Percentiles rank a stretch among this genome's conserved stretches.
Conservation (phyloP, 2,797 vertebrate species). For the Tokudaia tokunoshimensis region DNA sequence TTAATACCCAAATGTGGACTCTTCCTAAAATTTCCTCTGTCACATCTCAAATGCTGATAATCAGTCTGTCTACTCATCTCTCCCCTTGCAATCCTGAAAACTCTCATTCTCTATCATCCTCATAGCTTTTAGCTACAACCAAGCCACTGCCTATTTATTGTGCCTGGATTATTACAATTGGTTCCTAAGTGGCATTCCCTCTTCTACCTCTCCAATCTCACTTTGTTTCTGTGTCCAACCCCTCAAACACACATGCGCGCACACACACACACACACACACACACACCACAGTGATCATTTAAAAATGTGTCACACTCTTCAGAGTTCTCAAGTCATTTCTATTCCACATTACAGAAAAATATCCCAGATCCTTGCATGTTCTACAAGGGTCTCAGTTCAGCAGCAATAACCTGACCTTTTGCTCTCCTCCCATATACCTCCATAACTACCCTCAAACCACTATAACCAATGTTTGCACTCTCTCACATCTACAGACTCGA, state of each 20-base stretch:
- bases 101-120: background rate
- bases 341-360: background rate
- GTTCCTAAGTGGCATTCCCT: background rate
- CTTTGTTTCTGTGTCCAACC: background rate
- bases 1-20: background rate
- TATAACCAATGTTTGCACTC: no score
- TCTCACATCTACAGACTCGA: background rate
- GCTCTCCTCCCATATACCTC: background rate
- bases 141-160: background rate
- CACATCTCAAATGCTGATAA: no score
- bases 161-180: background rate
- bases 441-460: background rate
- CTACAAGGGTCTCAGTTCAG: background rate
- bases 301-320: conserved; percentile 12
- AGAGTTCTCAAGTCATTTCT: conserved; percentile 15
- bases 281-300: background rate
- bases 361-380: background rate
- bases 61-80: background rate
- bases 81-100: background rate
- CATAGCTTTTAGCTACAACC: background rate
- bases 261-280: background rate
- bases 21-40: background rate
- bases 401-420: background rate
- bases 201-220: background rate
- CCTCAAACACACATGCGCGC: background rate